Percentiles rank a stretch among this genome's conserved stretches.
Evolutionary conservation across 2,113 vertebrate genomes (phyloP).

Genomic region (Muntiacus muntjak): DNA sequence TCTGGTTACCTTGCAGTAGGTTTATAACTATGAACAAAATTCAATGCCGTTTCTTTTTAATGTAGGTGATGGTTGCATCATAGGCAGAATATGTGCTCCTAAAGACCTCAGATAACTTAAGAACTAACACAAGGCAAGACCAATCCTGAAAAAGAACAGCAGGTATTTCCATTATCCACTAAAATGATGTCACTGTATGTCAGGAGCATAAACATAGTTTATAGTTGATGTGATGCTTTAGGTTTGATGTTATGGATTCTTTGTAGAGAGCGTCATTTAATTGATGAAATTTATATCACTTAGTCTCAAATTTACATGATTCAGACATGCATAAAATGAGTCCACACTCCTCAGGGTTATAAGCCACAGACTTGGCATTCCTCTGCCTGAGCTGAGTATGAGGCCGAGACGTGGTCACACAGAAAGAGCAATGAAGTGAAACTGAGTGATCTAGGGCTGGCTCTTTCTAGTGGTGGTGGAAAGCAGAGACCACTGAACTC

Average conservation of each 20-base stretch:
- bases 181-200: not conserved
- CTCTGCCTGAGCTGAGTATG: not conserved
- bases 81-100: not conserved
- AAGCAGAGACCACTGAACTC: not conserved
- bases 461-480: not conserved
- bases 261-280: not conserved
- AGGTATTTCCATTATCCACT: not conserved
- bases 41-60: not conserved
- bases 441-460: not conserved
- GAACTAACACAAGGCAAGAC: not conserved
- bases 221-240: not conserved
- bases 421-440: not conserved
- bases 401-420: not conserved
- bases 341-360: not conserved
- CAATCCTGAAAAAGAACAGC: not conserved
- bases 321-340: not conserved
- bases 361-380: not conserved
- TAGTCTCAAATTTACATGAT: not conserved
- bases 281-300: not conserved
- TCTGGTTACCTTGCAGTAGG: not conserved
- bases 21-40: not conserved
- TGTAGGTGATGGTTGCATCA: not conserved
- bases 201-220: not conserved
- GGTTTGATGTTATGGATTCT: not conserved
- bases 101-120: not conserved